These are phyloP conservation scores for Axis porcinus DNA, from an alignment of 2,113 vertebrate genomes.

Conservation along the genomic window DNA sequence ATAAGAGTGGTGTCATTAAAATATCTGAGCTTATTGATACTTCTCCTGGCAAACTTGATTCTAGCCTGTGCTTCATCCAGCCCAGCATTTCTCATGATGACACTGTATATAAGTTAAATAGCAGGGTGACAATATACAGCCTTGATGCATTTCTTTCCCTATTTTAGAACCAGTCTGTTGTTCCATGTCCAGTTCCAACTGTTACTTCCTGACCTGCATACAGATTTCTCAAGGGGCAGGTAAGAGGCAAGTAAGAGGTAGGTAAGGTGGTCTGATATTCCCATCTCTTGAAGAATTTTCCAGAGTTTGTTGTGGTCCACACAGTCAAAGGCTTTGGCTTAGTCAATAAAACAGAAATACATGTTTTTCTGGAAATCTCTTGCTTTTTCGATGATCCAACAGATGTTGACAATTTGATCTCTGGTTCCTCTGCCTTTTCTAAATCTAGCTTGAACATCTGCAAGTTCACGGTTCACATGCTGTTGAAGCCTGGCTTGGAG, in stretches of 20 bases:
- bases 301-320: background rate
- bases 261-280: background rate
- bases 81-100: background rate
- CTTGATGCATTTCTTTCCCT: background rate
- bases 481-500: background rate
- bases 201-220: background rate
- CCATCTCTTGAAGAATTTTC: background rate
- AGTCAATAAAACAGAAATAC: background rate
- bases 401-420: background rate
- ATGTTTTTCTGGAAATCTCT: background rate
- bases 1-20: background rate
- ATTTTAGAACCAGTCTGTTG: background rate
- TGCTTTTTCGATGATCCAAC: background rate
- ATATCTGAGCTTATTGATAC: background rate
- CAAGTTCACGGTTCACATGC: fast-evolving
- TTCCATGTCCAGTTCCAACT: background rate
- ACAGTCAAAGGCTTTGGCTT: background rate
- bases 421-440: background rate
- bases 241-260: background rate
- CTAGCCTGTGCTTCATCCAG: background rate
- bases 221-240: background rate
- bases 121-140: background rate
- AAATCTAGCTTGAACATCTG: background rate
- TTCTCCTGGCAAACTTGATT: background rate
- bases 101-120: background rate